Percentiles rank a stretch among this genome's conserved stretches.
Evolutionary conservation across 35 echinoderm and acorn worm species (phyloP).

Genomic region (Ophioderma brevispina): DNA sequence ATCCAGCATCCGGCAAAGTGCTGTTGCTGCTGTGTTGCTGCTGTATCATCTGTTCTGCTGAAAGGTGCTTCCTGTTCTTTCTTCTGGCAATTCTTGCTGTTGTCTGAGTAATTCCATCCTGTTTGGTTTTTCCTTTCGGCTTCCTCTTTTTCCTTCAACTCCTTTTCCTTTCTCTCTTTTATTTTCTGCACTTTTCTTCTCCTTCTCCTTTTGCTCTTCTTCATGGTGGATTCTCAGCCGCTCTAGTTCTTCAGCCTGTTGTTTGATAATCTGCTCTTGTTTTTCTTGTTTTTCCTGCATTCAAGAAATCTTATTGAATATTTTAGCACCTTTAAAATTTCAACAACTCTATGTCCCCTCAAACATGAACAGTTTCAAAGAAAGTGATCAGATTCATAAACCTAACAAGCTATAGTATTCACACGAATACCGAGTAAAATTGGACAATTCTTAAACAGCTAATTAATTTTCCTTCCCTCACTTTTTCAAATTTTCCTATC

Average conservation of each 20-base stretch:
- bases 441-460: too few species aligned
- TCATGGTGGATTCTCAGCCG: background rate
- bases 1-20: background rate
- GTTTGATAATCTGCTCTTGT: background rate
- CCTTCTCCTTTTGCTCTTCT: slow-evolving; percentile 1
- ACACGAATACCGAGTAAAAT: too few species aligned
- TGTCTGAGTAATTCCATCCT: background rate
- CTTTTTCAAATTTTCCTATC: too few species aligned
- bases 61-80: too few species aligned
- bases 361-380: too few species aligned
- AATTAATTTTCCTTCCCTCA: too few species aligned
- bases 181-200: background rate
- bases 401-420: too few species aligned
- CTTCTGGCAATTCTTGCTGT: background rate
- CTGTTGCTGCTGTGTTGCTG: background rate
- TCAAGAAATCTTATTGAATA: too few species aligned
- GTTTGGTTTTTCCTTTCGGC: background rate
- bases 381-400: too few species aligned
- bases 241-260: background rate
- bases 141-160: background rate
- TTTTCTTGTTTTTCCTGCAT: background rate
- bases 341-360: too few species aligned
- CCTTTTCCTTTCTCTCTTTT: background rate
- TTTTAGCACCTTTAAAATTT: too few species aligned
- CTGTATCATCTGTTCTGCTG: background rate